Conservation (phyloP, 2,113 vertebrate species). For the Dissostichus mawsoni region DNA sequence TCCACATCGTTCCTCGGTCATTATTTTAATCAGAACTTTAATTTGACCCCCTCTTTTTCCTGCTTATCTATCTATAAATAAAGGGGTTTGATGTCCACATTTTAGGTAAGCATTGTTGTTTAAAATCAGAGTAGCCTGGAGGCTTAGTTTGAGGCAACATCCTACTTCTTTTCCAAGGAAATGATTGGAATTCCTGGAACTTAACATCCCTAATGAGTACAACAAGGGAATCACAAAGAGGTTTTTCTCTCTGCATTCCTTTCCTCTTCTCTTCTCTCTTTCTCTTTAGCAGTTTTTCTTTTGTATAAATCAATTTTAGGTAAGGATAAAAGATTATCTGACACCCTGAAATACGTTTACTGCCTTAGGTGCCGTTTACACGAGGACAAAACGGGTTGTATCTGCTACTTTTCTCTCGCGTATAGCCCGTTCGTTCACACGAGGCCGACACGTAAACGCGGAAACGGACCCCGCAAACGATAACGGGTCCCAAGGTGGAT, state of each 20-base stretch:
- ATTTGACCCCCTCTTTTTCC: background rate
- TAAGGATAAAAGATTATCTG: background rate
- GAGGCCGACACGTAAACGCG: too few species aligned
- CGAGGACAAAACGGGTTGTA: too few species aligned
- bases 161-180: conserved; percentile 67
- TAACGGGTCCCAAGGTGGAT: too few species aligned
- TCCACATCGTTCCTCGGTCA: conserved; percentile 13
- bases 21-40: conserved; percentile 14
- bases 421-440: too few species aligned
- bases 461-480: too few species aligned
- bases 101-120: conserved; percentile 38
- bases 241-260: conserved; percentile 33
- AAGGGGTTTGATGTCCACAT: conserved; percentile 30
- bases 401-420: too few species aligned
- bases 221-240: conserved; percentile 58
- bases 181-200: conserved; percentile 76
- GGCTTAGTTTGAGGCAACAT: conserved; percentile 61
- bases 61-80: conserved; percentile 32
- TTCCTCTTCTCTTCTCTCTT: conserved; percentile 18
- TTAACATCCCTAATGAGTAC: conserved; percentile 72
- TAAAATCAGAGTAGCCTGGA: conserved; percentile 40
- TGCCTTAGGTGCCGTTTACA: conserved; percentile 1
- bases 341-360: conserved; percentile 9
- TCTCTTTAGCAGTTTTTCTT: background rate
- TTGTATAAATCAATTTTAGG: background rate